Conservation (phyloP, 2,113 vertebrate genomes). For the Alouatta palliata region DNA sequence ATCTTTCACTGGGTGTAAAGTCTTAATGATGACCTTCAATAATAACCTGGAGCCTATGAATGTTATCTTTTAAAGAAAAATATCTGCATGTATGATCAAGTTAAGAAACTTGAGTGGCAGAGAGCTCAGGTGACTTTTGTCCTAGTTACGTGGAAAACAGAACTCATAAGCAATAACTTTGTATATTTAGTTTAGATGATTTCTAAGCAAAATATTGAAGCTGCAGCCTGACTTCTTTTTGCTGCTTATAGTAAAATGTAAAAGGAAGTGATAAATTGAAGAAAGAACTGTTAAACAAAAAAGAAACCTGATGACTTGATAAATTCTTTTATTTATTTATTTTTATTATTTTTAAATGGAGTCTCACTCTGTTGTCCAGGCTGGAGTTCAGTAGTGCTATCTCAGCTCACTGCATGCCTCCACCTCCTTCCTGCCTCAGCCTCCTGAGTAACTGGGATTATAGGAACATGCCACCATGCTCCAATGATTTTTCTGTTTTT, state of each 20-base stretch:
- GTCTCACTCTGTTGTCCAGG: no score
- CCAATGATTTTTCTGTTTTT: no score
- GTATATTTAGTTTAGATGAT: background rate
- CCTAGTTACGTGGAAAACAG: background rate
- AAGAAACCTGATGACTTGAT: background rate
- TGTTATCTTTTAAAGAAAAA: background rate
- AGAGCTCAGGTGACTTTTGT: background rate
- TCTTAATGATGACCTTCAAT: background rate
- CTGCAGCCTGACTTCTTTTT: background rate
- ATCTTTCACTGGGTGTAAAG: background rate
- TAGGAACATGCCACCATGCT: no score
- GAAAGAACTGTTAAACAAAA: background rate
- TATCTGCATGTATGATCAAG: background rate
- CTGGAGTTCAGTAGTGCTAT: no score
- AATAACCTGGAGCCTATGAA: background rate
- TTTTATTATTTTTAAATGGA: no score
- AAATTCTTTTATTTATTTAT: background rate
- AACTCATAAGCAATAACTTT: background rate
- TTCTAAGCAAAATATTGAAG: background rate
- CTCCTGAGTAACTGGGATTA: no score
- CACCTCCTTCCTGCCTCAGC: no score
- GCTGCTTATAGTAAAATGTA: background rate
- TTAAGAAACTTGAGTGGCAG: background rate
- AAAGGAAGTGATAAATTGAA: background rate
- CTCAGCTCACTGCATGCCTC: no score